Evolutionary conservation across 1,140 invertebrate genomes (phyloP).

Genomic region (Centruroides vittatus): DNA sequence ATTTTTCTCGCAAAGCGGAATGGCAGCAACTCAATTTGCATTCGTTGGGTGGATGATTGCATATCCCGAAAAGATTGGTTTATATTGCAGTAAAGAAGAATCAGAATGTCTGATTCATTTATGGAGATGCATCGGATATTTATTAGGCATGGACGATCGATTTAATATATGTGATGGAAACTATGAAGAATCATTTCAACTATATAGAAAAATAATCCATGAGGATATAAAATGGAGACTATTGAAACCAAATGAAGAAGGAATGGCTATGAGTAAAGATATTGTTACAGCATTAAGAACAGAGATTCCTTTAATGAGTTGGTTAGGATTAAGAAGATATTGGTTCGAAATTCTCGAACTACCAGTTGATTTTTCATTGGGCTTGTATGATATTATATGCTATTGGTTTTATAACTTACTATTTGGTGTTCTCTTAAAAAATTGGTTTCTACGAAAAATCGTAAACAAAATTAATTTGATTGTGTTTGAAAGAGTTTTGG

Average conservation of each 20-base stretch:
- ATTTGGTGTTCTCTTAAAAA: too few relatives aligned
- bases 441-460: too few relatives aligned
- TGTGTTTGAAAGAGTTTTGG: too few relatives aligned
- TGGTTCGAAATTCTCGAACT: constrained; percentile 1
- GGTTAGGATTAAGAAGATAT: background rate
- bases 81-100: constrained; percentile 39
- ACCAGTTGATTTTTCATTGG: background rate
- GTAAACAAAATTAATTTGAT: too few relatives aligned
- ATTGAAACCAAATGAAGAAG: background rate
- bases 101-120: constrained; percentile 59
- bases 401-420: background rate
- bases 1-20: constrained; percentile 53
- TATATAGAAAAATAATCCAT: background rate
- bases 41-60: constrained; percentile 64
- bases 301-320: background rate
- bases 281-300: constrained; percentile 1
- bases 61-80: constrained; percentile 46
- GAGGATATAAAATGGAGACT: background rate
- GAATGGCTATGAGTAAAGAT: constrained; percentile 2
- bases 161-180: constrained; percentile 41
- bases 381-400: background rate
- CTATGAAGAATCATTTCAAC: constrained; percentile 26
- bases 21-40: constrained; percentile 49
- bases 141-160: constrained; percentile 66
- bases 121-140: constrained; percentile 62